These are phyloP conservation scores for Amitus sp. DNA, from an alignment of 2,888 invertebrate species.

Conservation along the genomic window DNA sequence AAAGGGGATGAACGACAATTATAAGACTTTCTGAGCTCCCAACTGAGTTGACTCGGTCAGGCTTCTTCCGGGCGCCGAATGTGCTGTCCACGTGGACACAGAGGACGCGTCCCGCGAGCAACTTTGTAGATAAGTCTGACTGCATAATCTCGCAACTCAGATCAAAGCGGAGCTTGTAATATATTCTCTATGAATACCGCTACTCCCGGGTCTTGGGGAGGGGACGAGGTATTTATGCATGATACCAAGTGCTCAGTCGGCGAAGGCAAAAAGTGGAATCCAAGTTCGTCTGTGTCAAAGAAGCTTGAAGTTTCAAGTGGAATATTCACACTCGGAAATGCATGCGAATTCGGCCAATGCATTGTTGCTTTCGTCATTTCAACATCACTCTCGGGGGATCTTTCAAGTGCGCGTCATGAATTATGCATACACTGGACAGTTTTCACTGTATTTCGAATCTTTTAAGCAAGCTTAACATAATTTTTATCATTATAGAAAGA, in stretches of 20 bases:
- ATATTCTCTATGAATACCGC: conserved; percentile 61
- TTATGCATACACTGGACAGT: no score
- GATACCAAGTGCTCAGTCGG: conserved; percentile 30
- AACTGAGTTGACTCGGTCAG: conserved; percentile 38
- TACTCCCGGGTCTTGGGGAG: conserved; percentile 21
- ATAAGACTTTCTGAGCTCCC: conserved; percentile 19
- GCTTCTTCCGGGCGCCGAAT: conserved; percentile 34
- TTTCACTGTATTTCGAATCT: no score
- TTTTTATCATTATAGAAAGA: no score
- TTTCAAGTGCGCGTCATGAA: no score
- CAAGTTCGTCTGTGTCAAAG: conserved; percentile 30
- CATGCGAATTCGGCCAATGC: neutral
- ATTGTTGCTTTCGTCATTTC: neutral
- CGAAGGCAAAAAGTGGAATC: conserved; percentile 34
- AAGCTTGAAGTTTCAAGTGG: conserved; percentile 19
- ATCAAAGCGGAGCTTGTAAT: conserved; percentile 59
- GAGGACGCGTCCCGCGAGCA: conserved; percentile 16
- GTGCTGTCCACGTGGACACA: conserved; percentile 20
- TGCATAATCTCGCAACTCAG: conserved; percentile 56
- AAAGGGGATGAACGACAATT: conserved; percentile 25
- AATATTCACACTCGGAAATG: conserved; percentile 22
- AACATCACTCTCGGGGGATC: neutral
- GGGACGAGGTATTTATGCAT: conserved; percentile 36
- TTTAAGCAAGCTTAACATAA: no score
- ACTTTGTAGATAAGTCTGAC: conserved; percentile 27